These are phyloP conservation scores for Ceyx margarethae DNA, from an alignment of 2,113 vertebrate species.

Conservation along the genomic window DNA sequence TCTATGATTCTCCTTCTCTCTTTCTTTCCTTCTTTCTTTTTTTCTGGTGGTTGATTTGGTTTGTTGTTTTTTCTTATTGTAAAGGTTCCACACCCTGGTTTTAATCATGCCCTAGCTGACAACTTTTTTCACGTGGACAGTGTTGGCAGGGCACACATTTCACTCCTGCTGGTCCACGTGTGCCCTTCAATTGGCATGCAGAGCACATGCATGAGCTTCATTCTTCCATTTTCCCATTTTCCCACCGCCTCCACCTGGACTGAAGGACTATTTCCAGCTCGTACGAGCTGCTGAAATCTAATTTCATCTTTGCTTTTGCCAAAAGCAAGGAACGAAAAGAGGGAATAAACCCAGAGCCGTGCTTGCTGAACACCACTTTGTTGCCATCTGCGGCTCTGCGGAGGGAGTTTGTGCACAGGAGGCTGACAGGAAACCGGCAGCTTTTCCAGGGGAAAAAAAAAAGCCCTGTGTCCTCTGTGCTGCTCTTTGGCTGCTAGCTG, in stretches of 20 bases:
- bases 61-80: background rate
- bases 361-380: conserved; percentile 34
- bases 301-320: conserved; percentile 49
- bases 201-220: background rate
- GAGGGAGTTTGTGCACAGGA: conserved; percentile 17
- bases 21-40: background rate
- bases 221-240: background rate
- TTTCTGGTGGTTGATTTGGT: background rate
- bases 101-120: background rate
- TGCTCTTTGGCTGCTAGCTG: background rate
- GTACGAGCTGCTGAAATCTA: conserved; percentile 1
- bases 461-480: conserved; percentile 46
- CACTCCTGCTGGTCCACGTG: background rate
- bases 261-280: conserved; percentile 27
- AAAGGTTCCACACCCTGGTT: background rate
- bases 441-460: conserved; percentile 47
- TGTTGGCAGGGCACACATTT: background rate
- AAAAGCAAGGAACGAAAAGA: conserved; percentile 11
- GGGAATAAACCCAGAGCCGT: conserved; percentile 4
- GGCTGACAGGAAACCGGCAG: conserved; percentile 39
- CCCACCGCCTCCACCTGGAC: conserved; percentile 19
- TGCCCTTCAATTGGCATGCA: background rate
- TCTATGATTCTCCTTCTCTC: background rate
- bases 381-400: conserved; percentile 6
- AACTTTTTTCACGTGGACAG: background rate